These are phyloP conservation scores for Drosophila pachea DNA, from an alignment of 1,140 invertebrate species.

Conservation along the genomic window DNA sequence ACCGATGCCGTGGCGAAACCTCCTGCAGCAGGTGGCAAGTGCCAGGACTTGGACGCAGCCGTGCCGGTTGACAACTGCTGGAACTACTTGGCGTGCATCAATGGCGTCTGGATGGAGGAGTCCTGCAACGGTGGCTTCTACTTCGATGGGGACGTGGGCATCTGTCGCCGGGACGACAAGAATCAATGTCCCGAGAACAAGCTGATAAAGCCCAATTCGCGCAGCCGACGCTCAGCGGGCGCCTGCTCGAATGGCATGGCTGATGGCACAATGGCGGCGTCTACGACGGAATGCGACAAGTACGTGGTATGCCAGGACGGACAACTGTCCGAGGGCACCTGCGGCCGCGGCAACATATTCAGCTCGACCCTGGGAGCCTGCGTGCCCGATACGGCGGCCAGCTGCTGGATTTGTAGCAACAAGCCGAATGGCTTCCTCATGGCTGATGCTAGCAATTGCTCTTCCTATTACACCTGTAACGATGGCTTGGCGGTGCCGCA, in stretches of 20 bases:
- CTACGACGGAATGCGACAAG: slow-evolving; percentile 62
- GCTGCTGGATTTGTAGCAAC: slow-evolving; percentile 56
- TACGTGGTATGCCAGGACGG: slow-evolving; percentile 59
- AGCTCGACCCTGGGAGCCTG: slow-evolving; percentile 44
- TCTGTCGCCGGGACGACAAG: slow-evolving; percentile 39
- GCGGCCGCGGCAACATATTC: slow-evolving; percentile 61
- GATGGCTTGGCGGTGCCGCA: slow-evolving; percentile 42
- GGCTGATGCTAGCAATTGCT: slow-evolving; percentile 48
- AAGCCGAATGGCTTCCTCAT: slow-evolving; percentile 54
- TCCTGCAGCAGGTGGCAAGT: background rate
- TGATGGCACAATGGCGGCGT: slow-evolving; percentile 42
- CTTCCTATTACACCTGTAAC: slow-evolving; percentile 47
- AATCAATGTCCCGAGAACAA: slow-evolving; percentile 45
- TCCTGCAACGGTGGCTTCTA: slow-evolving; percentile 34
- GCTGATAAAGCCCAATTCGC: background rate
- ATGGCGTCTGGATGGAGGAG: slow-evolving; percentile 43
- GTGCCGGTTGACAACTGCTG: slow-evolving; percentile 37
- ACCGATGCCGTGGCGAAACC: background rate
- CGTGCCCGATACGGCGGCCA: slow-evolving; percentile 42
- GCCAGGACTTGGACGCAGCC: slow-evolving; percentile 25
- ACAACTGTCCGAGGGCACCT: slow-evolving; percentile 44
- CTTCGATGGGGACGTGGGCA: slow-evolving; percentile 30
- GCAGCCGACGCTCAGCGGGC: slow-evolving; percentile 26
- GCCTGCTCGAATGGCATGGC: slow-evolving; percentile 41
- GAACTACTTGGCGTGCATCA: slow-evolving; percentile 44